Evolutionary conservation across 1,140 invertebrate species (phyloP), one percentile per base, ranked within the genome.

Genomic region (Oscheius sp.): DNA sequence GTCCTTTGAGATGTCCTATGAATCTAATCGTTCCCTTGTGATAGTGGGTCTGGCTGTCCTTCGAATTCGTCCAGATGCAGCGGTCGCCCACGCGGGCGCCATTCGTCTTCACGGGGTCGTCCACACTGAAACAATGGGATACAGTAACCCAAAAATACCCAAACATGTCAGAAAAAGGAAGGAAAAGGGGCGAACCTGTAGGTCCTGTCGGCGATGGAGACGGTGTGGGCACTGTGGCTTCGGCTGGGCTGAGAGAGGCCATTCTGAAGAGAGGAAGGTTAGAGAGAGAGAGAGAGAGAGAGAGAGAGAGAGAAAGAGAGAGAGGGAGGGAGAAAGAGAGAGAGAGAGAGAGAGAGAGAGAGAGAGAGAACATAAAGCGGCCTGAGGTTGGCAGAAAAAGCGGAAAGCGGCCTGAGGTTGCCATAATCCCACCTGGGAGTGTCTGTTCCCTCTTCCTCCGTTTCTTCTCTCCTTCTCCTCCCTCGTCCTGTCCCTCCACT

Each of bases 11-110:
- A 38, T 81, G 80, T 0, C 89, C 88, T 49, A 89, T 85, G 88
- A 88, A 89, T 73, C 84, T 85, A 3, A 89, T 87, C 45, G 45
- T 23, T 58, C 79, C 77, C 10, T 87, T 88, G 72, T 80, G 79
- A 77, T 88, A 86, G 3, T 85, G 85, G 0, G 87, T 87, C 78
- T 85, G 83, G 70, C 88, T 87, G 73, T 86, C 85, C n/a, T n/a
- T n/a, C n/a, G n/a, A n/a, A n/a, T n/a, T n/a, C 0, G 87, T 79
- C 89, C 89, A 89, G 13, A 89, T 86, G 23, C 89, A 85, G 35
- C 87, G 78, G 74, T 89, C 88, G 1, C 86, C 86, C 2, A 73
- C 59, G 20, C 63, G 68, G 23, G 49, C 38, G 7, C 59, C 61
- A 15, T 72, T 36, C n/a, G 1, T 32, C 28, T n/a, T 34, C 1